Base-by-base conservation (phyloP, 2,888 invertebrate species). In the Caenorhabditis sp. region DNA sequence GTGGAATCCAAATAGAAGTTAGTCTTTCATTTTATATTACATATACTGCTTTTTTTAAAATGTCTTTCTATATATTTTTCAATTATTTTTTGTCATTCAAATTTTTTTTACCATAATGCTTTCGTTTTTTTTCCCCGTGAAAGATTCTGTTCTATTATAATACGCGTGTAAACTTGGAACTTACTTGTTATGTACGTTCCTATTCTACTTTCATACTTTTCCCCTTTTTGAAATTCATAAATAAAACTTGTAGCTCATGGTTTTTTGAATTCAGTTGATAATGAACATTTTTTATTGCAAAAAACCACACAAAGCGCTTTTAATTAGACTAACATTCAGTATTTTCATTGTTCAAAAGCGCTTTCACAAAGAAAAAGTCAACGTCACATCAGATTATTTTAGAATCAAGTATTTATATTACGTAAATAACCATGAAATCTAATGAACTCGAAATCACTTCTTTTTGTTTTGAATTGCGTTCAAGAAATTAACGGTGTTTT, bases 1-100 rank as follows among this genome's bases (percentile, higher is more conserved):
- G 80, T 80, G 80, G 80, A 71, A 68, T 58, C 66, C 67, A 52
- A 63, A 52, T 27, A 73, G 68, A 38, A 43, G 23, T 50, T 62
- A 23, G 36, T 62, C 21, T 23, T 53, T 62, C 10, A 25, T 53
- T n/a, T 54, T 54, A 25, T 7, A 7, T 31, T 31, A 31, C n/a
- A n/a, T n/a, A 31, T 10, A 31, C 31, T 31, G 31, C 31, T 31
- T 31, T 43, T 12, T 43, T 43, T 43, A 3, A n/a, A 10, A 10
- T 43, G 43, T 43, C 43, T 43, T 43, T 43, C 43, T 3, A 43
- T 31, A 43, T 43, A 43, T 17, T 43, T 43, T 43, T 36, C 7
- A 36, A 36, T 8, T 10, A 36, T 36, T 8, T 43, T 43, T 7
- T 17, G 12, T 43, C 17, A 43, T 12, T 52, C 14, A 52, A 8